Conservation (phyloP, 2,113 vertebrate genomes). For the Tylochromis polylepis region DNA sequence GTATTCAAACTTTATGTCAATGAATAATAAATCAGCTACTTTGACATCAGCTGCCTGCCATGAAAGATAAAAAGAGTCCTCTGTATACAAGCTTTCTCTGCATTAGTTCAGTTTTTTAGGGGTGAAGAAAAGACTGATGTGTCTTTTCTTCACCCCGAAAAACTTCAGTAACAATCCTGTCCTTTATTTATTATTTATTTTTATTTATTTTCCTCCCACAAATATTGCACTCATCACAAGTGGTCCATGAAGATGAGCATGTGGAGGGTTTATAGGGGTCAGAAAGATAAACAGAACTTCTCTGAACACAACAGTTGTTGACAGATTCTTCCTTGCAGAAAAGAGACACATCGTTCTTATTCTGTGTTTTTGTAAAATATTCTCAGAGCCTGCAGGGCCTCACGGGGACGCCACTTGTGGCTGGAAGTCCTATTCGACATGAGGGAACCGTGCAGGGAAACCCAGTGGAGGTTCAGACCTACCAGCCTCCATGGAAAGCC, state of each 20-base stretch:
- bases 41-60: constrained; percentile 46
- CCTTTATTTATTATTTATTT: neutral
- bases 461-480: constrained; percentile 90
- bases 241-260: neutral
- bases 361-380: neutral
- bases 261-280: neutral
- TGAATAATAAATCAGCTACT: constrained; percentile 52
- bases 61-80: neutral
- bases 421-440: constrained; percentile 86
- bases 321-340: neutral
- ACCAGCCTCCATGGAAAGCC: constrained; percentile 92
- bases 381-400: constrained; percentile 85
- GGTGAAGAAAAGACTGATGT: too few species aligned
- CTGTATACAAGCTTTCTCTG: neutral
- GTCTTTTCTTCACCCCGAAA: neutral
- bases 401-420: constrained; percentile 87
- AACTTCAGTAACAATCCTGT: neutral
- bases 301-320: neutral
- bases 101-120: neutral
- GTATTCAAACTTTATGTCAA: constrained; percentile 46
- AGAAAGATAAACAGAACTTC: neutral
- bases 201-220: neutral
- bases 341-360: neutral
- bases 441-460: constrained; percentile 84
- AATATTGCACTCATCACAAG: neutral